These are phyloP conservation scores for Linyphia triangularis DNA, from an alignment of 2,888 invertebrate genomes.

Conservation along the genomic window DNA sequence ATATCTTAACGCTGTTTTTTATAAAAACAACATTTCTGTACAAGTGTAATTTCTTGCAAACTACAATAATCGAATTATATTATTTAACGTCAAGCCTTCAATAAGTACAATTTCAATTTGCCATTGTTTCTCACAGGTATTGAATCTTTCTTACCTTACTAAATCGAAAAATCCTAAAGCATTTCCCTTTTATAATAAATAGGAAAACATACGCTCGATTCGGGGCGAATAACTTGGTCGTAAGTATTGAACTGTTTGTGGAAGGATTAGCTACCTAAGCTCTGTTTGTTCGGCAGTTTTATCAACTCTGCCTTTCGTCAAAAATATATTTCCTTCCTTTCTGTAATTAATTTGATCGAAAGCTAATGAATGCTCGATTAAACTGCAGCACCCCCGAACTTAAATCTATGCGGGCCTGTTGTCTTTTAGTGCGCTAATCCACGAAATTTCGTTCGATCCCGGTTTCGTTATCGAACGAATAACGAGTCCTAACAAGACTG, in stretches of 20 bases:
- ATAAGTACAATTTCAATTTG: no score
- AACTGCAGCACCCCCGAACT: background rate
- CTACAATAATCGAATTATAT: no score
- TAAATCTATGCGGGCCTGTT: background rate
- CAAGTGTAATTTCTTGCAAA: no score
- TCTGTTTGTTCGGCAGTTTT: conserved; percentile 5
- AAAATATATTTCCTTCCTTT: conserved; percentile 12
- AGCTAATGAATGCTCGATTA: background rate
- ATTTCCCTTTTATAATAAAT: background rate
- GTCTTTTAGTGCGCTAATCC: conserved; percentile 38
- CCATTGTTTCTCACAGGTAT: no score
- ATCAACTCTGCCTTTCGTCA: conserved; percentile 20
- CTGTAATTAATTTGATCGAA: conserved; percentile 23
- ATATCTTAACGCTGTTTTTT: no score
- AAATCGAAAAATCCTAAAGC: no score
- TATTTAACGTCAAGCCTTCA: no score
- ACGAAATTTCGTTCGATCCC: conserved; percentile 51
- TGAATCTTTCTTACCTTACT: no score
- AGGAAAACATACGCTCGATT: background rate
- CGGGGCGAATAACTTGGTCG: background rate
- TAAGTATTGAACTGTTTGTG: background rate
- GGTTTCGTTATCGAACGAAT: conserved; percentile 55
- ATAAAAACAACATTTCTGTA: no score
- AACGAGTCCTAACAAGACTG: conserved; percentile 24
- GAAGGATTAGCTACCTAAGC: background rate